Percentiles rank a stretch among this genome's conserved stretches.
Evolutionary conservation across 1,140 invertebrate genomes (phyloP).

Genomic region (Piezodorus guildinii): DNA sequence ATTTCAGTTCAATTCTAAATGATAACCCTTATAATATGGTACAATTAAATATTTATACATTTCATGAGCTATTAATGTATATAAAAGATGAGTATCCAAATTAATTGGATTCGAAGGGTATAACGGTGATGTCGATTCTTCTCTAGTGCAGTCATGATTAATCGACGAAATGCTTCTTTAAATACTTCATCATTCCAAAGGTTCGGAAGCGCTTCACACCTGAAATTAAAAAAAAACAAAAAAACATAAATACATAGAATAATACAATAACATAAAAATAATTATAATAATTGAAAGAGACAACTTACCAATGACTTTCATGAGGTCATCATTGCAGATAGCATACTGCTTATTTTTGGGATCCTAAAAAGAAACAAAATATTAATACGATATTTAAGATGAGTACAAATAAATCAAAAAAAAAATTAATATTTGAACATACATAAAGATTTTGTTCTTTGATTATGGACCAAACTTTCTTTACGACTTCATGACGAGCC

Average conservation of each 20-base stretch:
- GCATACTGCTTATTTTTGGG: constrained; percentile 89
- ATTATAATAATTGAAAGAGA: neutral
- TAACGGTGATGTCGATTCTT: constrained; percentile 1
- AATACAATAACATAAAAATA: neutral
- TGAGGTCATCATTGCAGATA: constrained; percentile 80
- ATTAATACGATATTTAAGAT: neutral
- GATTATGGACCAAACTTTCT: constrained; percentile 83
- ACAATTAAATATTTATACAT: constrained; percentile 18
- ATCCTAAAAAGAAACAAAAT: constrained; percentile 43
- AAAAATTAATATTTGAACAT: constrained; percentile 31
- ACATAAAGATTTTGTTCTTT: constrained; percentile 82
- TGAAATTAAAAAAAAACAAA: constrained; percentile 27
- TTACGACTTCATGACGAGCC: constrained; percentile 85
- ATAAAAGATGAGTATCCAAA: constrained; percentile 1
- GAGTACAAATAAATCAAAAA: neutral
- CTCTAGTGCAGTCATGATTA: constrained; percentile 19
- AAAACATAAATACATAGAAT: neutral
- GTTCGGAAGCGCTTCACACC: constrained; percentile 78
- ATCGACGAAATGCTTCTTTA: constrained; percentile 74
- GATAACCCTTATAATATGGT: constrained; percentile 12
- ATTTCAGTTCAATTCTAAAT: neutral
- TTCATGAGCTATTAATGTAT: constrained; percentile 14
- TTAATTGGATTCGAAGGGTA: constrained; percentile 1
- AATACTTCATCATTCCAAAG: constrained; percentile 91
- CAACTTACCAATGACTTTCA: constrained; percentile 66